Conservation (phyloP, 1,140 invertebrate genomes). For the Drosophila bifasciata region DNA sequence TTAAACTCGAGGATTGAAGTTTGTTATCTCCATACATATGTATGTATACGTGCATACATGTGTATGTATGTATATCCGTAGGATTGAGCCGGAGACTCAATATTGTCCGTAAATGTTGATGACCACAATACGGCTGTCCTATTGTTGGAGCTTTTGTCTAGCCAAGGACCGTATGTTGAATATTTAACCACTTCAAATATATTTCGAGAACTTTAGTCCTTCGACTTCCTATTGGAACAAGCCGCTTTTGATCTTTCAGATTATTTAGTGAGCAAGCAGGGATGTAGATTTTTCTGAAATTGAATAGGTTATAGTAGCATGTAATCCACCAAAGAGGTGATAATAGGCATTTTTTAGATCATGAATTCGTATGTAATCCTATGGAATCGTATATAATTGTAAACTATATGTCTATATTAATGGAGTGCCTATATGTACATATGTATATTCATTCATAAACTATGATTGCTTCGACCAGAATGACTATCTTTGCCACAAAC, state of each 20-base stretch:
- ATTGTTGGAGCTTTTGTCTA: conserved; percentile 22
- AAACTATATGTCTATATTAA: too few relatives aligned
- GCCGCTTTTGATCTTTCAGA: conserved; percentile 3
- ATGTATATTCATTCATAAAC: too few relatives aligned
- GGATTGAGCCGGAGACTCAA: neutral
- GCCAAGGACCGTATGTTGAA: conserved; percentile 26
- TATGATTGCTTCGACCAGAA: conserved; percentile 65
- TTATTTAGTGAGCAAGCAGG: neutral
- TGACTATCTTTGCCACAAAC: conserved; percentile 60
- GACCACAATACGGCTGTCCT: conserved; percentile 36
- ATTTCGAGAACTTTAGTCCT: conserved; percentile 11
- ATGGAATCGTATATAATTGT: too few relatives aligned
- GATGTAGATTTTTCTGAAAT: conserved; percentile 43
- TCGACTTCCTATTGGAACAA: neutral
- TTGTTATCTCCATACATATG: conserved; percentile 29
- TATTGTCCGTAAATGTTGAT: conserved; percentile 38
- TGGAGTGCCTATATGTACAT: too few relatives aligned
- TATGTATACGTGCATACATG: too few relatives aligned
- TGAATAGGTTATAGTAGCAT: too few relatives aligned
- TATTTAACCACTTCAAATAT: conserved; percentile 38
- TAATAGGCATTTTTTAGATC: conserved; percentile 14
- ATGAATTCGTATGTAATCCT: too few relatives aligned
- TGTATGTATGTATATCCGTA: too few relatives aligned
- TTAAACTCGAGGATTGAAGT: conserved; percentile 67
- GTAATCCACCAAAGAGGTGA: too few relatives aligned